Base-by-base conservation (phyloP, 2,888 invertebrate genomes). In the Standfussiana lucernea region DNA sequence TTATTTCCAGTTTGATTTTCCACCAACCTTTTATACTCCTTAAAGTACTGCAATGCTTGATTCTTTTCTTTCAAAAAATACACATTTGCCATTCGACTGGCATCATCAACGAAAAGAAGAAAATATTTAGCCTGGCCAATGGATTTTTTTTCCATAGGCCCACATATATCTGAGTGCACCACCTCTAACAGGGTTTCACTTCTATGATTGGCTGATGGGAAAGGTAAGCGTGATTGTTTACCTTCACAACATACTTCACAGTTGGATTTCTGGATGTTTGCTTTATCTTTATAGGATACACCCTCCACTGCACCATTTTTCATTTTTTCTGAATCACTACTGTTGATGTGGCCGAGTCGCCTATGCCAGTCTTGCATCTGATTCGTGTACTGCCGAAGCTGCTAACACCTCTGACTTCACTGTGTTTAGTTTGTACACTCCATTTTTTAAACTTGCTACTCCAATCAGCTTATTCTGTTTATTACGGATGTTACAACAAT, bases 401-500 rank as follows among this genome's bases (percentile, higher is more conserved):
- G 64, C 37, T 0, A 40, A 64, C 8, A 2, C 7, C 7, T n/a
- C 24, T 64, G 40, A 40, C 15, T 40, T 40, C 3, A 40, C 7
- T n/a, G 64, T 64, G 18, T 64, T 40, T 8, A 64, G 8, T 40
- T 64, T 40, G 40, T 64, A 64, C 37, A 64, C 40, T n/a, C 64
- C 64, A 28, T 64, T 64, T 5, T 15, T n/a, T 10, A 64, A n/a
- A 64, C 3, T n/a, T 64, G 64, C 64, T 62, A 24, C 13, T 40
- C 37, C 37, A n/a, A 64, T 37, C 1, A 62, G 37, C 7, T 37
- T n/a, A 62, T 62, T 62, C 21, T 37, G 37, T 62, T 18, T 24
- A 28, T 86, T 88, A 56, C 79, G 74, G 40, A 88, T 87, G 1
- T 37, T 72, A 69, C 85, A 85, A 37, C 66, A 72, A 59, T 80